Base-by-base conservation (phyloP, 2,113 vertebrate genomes). In the Rhinolophus sinicus region DNA sequence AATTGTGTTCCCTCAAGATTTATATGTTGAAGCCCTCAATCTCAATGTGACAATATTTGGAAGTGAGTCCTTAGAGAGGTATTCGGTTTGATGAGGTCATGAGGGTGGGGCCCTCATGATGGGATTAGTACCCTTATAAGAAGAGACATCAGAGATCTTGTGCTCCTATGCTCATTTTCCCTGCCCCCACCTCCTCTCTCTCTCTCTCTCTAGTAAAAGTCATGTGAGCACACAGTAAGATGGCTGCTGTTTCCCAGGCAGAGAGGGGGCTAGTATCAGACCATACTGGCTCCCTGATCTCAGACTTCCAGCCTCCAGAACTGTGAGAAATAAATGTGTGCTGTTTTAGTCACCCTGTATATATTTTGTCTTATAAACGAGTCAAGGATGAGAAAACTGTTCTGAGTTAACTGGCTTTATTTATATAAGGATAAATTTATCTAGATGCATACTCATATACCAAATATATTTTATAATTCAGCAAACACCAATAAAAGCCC, bases 391-490 rank as follows among this genome's bases (percentile, higher is more conserved):
- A 88, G 54, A 93, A 78, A 94, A 83, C 62, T 77, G 14, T 77
- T 86, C 38, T 56, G 19, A 0, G 13, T 89, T 77, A 94, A 12
- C 26, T 75, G 13, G 19, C 12, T 86, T 92, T 54, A 52, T 22
- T 87, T 94, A 64, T 47, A 72, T 15, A 89, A 89, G 47, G 19
- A 90, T 89, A 44, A 96, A 81, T 10, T 65, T 82, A 78, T 28
- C 30, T 83, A 90, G 33, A 56, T 64, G 6, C 54, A 40, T 26
- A 69, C 30, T 93, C 24, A 70, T 54, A 84, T 65, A 40, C 70
- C 35, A 88, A 92, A 78, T 85, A 52, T 78, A 78, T 77, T 92
- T 96, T 84, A 84, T 90, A 95, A 87, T 11, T 76, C 69, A 93
- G 90, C 44, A 95, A 54, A 77, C 35, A 95, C 47, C n/a, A 90